Base-by-base conservation (phyloP, 2,888 invertebrate species). In the Deilephila elpenor region DNA sequence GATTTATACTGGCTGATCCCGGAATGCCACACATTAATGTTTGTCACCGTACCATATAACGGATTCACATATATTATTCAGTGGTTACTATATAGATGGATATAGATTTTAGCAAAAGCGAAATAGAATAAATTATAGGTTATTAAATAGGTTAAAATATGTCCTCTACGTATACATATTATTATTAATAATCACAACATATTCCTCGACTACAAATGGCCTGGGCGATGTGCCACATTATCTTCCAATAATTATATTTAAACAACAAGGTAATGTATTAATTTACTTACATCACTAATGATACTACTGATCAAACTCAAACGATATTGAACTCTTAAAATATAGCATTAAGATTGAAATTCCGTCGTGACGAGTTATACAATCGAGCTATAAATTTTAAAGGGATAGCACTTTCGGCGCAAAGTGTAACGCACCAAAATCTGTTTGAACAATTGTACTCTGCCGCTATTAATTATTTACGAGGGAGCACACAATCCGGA, bases 401-500 rank as follows among this genome's bases (percentile, higher is more conserved):
- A 67, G 17, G 17, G 51, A 51, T 44, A 25, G 17, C 67, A 67
- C 67, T 51, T 14, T 44, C 14, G 20, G 25, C 25, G 17, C 67
- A 14, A 51, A 67, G 67, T 51, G 14, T 51, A 67, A 25, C 44
- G 17, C 14, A 51, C 67, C 51, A 67, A 25, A 67, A 17, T 51
- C 61, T 44, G 64, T 64, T 64, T 64, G 64, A 64, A 37, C 37
- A 37, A 51, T 67, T 51, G 51, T 67, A 67, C 67, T 67, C 60
- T n/a, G 56, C 20, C 74, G 71, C 71, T 71, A 74, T 78, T 74
- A 74, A 77, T 78, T 78, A 79, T 77, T 74, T 51, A 76, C 76
- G 74, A 74, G 67, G 72, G 70, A 71, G 6, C 44, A 74, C 74
- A 60, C 60, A 76, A 70, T 67, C 76, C 61, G 34, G 76, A 61